A percentile compares a stretch with the other conserved stretches of the same genome.
Evolutionary conservation across 2,113 vertebrate species (phyloP).

Genomic region (Antidorcas marsupialis): DNA sequence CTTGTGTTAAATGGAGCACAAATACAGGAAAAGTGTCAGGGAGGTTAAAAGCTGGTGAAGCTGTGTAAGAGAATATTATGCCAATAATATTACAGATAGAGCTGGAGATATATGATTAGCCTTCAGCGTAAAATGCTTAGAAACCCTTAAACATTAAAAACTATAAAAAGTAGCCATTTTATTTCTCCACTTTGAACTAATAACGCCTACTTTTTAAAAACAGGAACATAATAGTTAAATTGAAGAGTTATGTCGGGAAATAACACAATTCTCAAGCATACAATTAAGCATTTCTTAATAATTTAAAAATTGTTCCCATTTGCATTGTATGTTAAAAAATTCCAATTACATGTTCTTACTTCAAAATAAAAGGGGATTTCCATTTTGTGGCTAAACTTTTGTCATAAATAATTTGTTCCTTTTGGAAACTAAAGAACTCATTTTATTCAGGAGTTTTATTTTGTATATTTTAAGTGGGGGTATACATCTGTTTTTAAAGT

Average conservation of each 20-base stretch:
- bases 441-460: background rate
- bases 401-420: background rate
- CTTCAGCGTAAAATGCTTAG: background rate
- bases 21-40: slow-evolving; percentile 83
- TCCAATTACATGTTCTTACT: background rate
- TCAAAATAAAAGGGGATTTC: slow-evolving; percentile 20
- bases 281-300: background rate
- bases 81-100: slow-evolving; percentile 21
- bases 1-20: slow-evolving; percentile 79
- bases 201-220: background rate
- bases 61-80: slow-evolving; percentile 52
- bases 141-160: background rate
- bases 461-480: background rate
- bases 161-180: background rate
- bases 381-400: slow-evolving; percentile 4
- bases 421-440: background rate
- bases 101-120: background rate
- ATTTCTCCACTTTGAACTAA: background rate
- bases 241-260: slow-evolving; percentile 4
- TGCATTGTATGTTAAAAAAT: slow-evolving; percentile 26
- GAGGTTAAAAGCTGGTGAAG: slow-evolving; percentile 71
- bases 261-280: background rate
- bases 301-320: background rate
- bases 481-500: background rate
- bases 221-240: background rate